Percentiles rank a stretch among this genome's conserved stretches.
These are phyloP conservation scores for Sebastiscus tertius DNA, from an alignment of 2,797 vertebrate genomes.

Conservation along the genomic window DNA sequence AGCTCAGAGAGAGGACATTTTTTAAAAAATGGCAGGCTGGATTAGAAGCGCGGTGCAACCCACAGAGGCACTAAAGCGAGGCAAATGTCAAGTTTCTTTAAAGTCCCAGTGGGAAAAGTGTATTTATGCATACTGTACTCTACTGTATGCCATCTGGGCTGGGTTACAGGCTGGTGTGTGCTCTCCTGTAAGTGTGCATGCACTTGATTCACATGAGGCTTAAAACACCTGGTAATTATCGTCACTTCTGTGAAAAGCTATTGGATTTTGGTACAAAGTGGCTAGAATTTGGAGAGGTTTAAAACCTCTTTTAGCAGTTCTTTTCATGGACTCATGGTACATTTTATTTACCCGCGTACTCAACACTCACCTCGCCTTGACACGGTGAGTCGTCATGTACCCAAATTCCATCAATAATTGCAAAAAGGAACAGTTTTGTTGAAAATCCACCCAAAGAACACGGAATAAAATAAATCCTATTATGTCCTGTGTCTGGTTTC, in stretches of 20 bases:
- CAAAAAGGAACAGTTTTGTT: background rate
- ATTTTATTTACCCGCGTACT: background rate
- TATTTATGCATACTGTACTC: conserved; percentile 15
- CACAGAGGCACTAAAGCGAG: conserved; percentile 11
- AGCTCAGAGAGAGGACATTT: background rate
- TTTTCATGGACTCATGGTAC: background rate
- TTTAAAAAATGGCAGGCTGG: conserved; percentile 1
- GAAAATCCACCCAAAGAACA: conserved; percentile 14
- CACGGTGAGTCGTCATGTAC: background rate
- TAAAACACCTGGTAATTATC: background rate
- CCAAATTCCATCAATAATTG: background rate
- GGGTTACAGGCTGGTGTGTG: background rate
- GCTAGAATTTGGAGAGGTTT: background rate
- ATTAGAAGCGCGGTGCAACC: conserved; percentile 18
- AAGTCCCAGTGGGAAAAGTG: conserved; percentile 18
- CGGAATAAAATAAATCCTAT: conserved; percentile 10
- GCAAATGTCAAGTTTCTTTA: conserved; percentile 48
- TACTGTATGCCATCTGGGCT: conserved; percentile 23
- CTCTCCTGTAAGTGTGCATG: background rate
- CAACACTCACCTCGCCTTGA: background rate
- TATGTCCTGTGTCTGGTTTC: conserved; percentile 8
- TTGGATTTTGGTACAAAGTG: background rate
- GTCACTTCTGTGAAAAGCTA: background rate
- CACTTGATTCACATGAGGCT: background rate
- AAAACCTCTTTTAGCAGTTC: background rate